Evolutionary conservation across 2,888 invertebrate species (phyloP).

Genomic region (Biston stratarius): DNA sequence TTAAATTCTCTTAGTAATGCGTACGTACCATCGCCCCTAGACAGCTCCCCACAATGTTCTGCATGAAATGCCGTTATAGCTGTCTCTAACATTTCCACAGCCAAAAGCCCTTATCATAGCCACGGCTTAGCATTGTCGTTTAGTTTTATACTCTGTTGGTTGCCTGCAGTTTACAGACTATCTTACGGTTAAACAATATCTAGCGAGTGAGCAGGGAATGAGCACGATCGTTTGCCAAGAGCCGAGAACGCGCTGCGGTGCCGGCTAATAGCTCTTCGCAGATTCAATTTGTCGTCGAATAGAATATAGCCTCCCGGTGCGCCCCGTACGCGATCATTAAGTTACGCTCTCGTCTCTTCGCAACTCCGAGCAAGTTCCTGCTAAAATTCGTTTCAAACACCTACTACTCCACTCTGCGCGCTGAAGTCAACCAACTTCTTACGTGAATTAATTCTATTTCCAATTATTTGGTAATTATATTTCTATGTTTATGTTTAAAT

Average conservation of each 20-base stretch:
- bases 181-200: slow-evolving; percentile 67
- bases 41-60: slow-evolving; percentile 29
- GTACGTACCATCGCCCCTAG: slow-evolving; percentile 16
- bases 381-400: slow-evolving; percentile 69
- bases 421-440: slow-evolving; percentile 54
- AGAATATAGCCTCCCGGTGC: slow-evolving; percentile 77
- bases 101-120: slow-evolving; percentile 42
- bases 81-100: slow-evolving; percentile 31
- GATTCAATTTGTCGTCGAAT: slow-evolving; percentile 83
- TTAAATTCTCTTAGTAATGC: slow-evolving; percentile 19
- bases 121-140: slow-evolving; percentile 54
- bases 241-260: slow-evolving; percentile 72
- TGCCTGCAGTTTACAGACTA: slow-evolving; percentile 63
- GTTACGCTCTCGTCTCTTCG: slow-evolving; percentile 69
- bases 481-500: slow-evolving; percentile 48
- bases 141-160: slow-evolving; percentile 57
- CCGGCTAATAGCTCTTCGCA: slow-evolving; percentile 82
- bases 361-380: slow-evolving; percentile 54
- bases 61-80: slow-evolving; percentile 28
- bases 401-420: slow-evolving; percentile 46
- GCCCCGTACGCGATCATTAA: slow-evolving; percentile 78
- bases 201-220: slow-evolving; percentile 61
- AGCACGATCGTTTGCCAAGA: slow-evolving; percentile 75
- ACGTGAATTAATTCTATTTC: slow-evolving; percentile 56
- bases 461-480: slow-evolving; percentile 47